Percentiles rank a stretch among this genome's conserved stretches.
Evolutionary conservation across 1,140 invertebrate genomes (phyloP).

Genomic region (Zaprionus ghesquierei): DNA sequence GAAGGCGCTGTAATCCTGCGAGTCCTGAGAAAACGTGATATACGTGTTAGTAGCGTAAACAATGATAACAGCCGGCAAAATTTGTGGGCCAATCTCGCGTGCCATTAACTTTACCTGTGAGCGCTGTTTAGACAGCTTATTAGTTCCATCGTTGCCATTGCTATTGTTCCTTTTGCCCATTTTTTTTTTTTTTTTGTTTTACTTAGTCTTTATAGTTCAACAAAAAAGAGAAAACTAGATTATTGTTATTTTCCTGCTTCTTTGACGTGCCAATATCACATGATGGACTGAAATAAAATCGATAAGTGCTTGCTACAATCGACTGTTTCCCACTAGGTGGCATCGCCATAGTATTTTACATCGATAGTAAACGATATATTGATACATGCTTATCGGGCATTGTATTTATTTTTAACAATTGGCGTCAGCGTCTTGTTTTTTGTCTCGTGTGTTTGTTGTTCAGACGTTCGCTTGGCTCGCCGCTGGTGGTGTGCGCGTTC

Average conservation of each 20-base stretch:
- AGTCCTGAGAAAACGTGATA: slow-evolving; percentile 46
- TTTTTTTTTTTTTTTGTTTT: slow-evolving; percentile 52
- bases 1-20: slow-evolving; percentile 85
- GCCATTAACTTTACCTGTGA: slow-evolving; percentile 48
- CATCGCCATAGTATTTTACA: background rate
- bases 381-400: slow-evolving; percentile 58
- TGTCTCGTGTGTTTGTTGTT: slow-evolving; percentile 29
- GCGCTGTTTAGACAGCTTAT: slow-evolving; percentile 50
- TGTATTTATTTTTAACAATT: slow-evolving; percentile 79
- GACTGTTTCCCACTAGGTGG: slow-evolving; percentile 16
- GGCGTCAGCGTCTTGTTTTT: slow-evolving; percentile 58
- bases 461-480: slow-evolving; percentile 9
- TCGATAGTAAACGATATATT: slow-evolving; percentile 1
- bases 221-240: slow-evolving; percentile 23
- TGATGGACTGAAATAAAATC: slow-evolving; percentile 39
- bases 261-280: slow-evolving; percentile 61
- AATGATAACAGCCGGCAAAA: slow-evolving; percentile 44
- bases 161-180: slow-evolving; percentile 43
- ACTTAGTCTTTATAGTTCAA: slow-evolving; percentile 9
- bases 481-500: slow-evolving; percentile 28
- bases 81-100: background rate
- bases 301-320: slow-evolving; percentile 6
- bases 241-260: slow-evolving; percentile 33
- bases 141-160: slow-evolving; percentile 18
- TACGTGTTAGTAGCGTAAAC: slow-evolving; percentile 2